Conservation (phyloP, 2,797 vertebrate genomes). For the Hafferia zeledoni region DNA sequence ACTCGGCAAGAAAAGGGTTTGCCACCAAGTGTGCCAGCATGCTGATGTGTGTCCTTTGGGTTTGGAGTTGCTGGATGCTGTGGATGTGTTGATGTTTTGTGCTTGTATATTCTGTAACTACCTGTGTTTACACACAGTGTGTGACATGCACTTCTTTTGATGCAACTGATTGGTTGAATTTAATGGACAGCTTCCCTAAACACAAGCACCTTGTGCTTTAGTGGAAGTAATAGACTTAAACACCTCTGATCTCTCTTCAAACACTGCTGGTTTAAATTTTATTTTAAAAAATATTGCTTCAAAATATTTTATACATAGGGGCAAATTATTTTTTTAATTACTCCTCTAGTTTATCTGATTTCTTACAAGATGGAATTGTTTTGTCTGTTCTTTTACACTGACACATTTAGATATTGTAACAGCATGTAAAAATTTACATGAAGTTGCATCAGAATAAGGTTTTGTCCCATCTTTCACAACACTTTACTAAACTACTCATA, state of each 20-base stretch:
- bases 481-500: slow-evolving; percentile 24
- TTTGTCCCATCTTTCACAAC: not conserved
- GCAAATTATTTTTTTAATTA: not conserved
- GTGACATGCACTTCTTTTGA: slow-evolving; percentile 60
- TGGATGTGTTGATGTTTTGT: not conserved
- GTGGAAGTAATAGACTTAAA: not conserved
- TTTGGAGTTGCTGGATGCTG: not conserved
- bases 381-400: not conserved
- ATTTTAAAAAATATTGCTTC: not conserved
- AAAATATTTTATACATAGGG: not conserved
- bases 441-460: slow-evolving; percentile 73
- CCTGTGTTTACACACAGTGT: not conserved
- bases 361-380: not conserved
- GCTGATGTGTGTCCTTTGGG: slow-evolving; percentile 48
- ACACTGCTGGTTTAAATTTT: not conserved
- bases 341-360: not conserved
- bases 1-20: slow-evolving; percentile 75
- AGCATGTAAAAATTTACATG: not conserved
- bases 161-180: slow-evolving; percentile 36
- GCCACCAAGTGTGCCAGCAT: slow-evolving; percentile 71
- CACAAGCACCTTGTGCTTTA: not conserved
- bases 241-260: not conserved
- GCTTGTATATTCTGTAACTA: not conserved
- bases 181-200: not conserved
- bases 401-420: not conserved